Conservation (phyloP, 2,888 invertebrate species). For the Pelosia muscerda region DNA sequence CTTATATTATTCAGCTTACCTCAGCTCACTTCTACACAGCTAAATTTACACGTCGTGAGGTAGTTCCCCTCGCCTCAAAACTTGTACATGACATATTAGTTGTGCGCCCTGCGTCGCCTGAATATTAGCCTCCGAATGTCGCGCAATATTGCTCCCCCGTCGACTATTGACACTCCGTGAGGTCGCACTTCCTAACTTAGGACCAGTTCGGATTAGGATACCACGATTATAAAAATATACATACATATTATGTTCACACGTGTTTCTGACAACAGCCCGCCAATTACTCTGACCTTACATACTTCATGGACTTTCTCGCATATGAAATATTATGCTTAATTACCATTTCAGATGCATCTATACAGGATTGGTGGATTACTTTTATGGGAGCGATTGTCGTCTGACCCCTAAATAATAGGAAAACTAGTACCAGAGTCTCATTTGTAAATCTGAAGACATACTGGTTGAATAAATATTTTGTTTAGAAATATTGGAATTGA, state of each 20-base stretch:
- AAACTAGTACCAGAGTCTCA: too few relatives aligned
- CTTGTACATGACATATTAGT: constrained; percentile 20
- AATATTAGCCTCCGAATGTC: constrained; percentile 51
- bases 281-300: too few relatives aligned
- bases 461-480: too few relatives aligned
- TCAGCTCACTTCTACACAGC: background rate
- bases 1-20: background rate
- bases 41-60: constrained; percentile 14
- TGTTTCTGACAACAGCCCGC: too few relatives aligned
- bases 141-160: constrained; percentile 54
- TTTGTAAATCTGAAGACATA: too few relatives aligned
- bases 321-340: too few relatives aligned
- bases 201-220: constrained; percentile 28
- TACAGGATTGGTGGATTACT: too few relatives aligned
- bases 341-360: too few relatives aligned
- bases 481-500: too few relatives aligned
- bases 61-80: background rate
- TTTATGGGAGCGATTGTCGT: background rate
- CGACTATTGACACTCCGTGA: constrained; percentile 54
- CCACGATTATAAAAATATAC: background rate
- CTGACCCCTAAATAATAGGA: background rate
- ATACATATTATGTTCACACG: too few relatives aligned
- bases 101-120: constrained; percentile 39
- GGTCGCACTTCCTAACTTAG: constrained; percentile 34
- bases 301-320: too few relatives aligned